Conservation (phyloP, 2,113 vertebrate species). For the Leucosticte australis region DNA sequence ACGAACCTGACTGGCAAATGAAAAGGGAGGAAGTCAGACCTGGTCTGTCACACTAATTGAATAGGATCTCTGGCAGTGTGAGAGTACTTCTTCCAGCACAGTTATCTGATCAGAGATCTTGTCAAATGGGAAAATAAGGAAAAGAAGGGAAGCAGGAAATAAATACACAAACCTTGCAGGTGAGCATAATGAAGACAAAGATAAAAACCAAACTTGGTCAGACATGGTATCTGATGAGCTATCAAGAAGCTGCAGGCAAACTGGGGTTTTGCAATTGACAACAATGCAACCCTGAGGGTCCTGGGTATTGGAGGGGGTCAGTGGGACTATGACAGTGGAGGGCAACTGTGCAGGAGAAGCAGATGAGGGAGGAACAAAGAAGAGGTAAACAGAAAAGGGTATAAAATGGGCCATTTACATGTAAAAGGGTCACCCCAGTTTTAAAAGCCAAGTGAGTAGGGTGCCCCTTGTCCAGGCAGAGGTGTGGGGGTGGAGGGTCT, state of each 20-base stretch:
- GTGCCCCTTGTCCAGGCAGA: rapidly evolving
- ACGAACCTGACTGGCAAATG: not conserved
- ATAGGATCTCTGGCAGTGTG: not conserved
- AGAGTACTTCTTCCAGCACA: not conserved
- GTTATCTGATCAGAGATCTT: not conserved
- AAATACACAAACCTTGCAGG: not conserved
- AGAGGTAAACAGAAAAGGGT: not conserved
- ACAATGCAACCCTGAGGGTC: not conserved
- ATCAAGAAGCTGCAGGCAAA: not conserved
- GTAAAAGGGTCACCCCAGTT: not conserved
- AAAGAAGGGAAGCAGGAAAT: not conserved
- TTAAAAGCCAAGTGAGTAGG: not conserved
- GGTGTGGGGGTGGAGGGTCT: rapidly evolving
- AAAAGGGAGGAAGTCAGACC: not conserved
- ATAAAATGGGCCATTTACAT: not conserved
- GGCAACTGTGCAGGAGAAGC: not conserved
- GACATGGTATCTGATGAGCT: not conserved
- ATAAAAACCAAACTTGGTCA: not conserved
- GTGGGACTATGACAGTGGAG: not conserved
- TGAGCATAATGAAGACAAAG: not conserved
- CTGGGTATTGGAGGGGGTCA: rapidly evolving
- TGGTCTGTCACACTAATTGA: not conserved
- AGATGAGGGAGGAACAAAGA: not conserved
- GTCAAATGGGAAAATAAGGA: not conserved
- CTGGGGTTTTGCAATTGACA: rapidly evolving